Percentiles rank a stretch among this genome's conserved stretches.
Evolutionary conservation across 2,797 vertebrate species (phyloP).

Genomic region (Apogon talboti): DNA sequence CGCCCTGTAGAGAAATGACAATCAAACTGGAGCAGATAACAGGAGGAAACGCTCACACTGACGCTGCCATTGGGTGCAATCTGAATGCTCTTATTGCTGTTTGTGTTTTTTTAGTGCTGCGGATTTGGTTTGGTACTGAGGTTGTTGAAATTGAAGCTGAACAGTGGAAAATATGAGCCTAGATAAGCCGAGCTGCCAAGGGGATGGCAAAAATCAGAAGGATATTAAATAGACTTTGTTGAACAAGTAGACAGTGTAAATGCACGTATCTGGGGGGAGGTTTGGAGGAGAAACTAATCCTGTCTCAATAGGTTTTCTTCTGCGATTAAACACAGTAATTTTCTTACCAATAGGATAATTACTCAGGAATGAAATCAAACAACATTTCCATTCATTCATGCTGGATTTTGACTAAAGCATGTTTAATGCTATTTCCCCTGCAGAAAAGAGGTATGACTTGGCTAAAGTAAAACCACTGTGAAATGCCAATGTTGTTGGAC

Average conservation of each 20-base stretch:
- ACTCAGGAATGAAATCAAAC: conserved; percentile 52
- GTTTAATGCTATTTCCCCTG: conserved; percentile 27
- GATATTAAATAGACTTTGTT: conserved; percentile 41
- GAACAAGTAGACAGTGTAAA: conserved; percentile 50
- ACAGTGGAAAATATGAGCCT: conserved; percentile 55
- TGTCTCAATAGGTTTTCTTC: conserved; percentile 54
- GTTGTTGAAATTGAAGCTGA: conserved; percentile 48
- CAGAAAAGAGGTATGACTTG: conserved; percentile 35
- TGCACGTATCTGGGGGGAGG: conserved; percentile 46
- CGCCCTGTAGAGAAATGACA: conserved; percentile 76
- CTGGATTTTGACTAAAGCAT: conserved; percentile 41
- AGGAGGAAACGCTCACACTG: conserved; percentile 37
- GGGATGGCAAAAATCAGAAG: conserved; percentile 45
- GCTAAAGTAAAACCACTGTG: conserved; percentile 14
- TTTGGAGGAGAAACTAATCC: conserved; percentile 48
- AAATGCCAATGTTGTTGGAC: conserved; percentile 5
- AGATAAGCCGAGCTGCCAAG: conserved; percentile 45
- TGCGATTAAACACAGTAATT: conserved; percentile 58
- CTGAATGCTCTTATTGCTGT: not conserved
- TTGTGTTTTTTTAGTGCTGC: conserved; percentile 32
- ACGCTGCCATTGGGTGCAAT: conserved; percentile 49
- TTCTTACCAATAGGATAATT: conserved; percentile 60
- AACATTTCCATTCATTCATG: conserved; percentile 56
- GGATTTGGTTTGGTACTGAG: conserved; percentile 25
- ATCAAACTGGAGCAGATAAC: conserved; percentile 70